These are phyloP conservation scores for Colius striatus DNA, from an alignment of 2,113 vertebrate genomes.

Conservation along the genomic window DNA sequence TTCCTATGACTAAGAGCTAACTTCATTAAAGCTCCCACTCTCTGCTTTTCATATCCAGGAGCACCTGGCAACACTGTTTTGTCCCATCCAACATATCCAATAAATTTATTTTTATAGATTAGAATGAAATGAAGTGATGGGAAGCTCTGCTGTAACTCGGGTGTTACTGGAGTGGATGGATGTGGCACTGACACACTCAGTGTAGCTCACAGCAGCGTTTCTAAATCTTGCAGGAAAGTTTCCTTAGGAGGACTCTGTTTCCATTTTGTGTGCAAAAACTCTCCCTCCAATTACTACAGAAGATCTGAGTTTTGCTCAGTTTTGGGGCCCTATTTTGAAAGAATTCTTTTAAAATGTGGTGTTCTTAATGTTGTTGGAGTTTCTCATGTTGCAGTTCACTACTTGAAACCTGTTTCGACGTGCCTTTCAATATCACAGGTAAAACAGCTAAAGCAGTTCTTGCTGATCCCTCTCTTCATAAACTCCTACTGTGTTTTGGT, in stretches of 20 bases:
- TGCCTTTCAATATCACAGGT: neutral
- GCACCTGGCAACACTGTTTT: neutral
- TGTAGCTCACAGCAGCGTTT: neutral
- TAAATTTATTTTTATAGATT: neutral
- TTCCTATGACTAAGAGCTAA: neutral
- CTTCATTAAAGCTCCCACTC: slow-evolving; percentile 3
- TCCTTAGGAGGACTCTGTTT: neutral
- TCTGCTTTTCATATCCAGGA: slow-evolving; percentile 18
- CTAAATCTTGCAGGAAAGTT: neutral
- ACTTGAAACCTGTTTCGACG: neutral
- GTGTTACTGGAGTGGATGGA: neutral
- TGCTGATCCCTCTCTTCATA: neutral
- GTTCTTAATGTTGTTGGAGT: neutral
- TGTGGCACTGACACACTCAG: neutral
- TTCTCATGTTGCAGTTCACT: neutral
- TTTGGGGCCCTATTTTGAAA: neutral
- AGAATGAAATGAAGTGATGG: neutral
- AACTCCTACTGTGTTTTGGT: neutral
- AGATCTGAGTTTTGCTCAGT: neutral
- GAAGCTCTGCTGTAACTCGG: neutral
- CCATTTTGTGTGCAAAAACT: neutral
- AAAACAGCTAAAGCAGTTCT: neutral
- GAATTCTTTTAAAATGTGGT: neutral
- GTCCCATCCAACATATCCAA: neutral
- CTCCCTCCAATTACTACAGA: neutral